Percentiles rank a stretch among this genome's conserved stretches.
phyloP scores from a whole-genome alignment of 2,888 invertebrate species.

The Alentia gelatinosa region DNA sequence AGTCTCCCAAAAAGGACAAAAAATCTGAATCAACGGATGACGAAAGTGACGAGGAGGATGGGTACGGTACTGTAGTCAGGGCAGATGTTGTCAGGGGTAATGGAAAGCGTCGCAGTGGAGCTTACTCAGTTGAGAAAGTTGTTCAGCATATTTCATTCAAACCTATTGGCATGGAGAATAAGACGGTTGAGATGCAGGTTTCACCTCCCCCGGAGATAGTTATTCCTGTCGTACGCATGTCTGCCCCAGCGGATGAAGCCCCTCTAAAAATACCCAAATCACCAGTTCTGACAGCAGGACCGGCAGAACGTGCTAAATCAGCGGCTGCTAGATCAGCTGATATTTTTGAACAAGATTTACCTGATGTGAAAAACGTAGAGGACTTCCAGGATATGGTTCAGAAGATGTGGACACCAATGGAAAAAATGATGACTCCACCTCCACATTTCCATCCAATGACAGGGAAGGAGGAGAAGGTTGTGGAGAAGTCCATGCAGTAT shows the following conservation, averaged over 20 bases:
- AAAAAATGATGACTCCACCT: background rate
- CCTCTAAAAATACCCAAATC: background rate
- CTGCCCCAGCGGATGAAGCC: background rate
- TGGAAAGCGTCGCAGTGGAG: background rate
- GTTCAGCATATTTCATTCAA: conserved; percentile 29
- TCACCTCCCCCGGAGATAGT: background rate
- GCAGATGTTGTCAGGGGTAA: background rate
- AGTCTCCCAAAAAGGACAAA: background rate
- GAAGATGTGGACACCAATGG: conserved; percentile 15
- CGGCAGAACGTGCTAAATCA: background rate
- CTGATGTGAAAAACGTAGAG: background rate
- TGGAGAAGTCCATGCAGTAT: background rate
- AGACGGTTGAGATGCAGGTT: background rate
- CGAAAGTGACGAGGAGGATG: conserved; percentile 24
- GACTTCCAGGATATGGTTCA: conserved; percentile 23
- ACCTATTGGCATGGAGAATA: conserved; percentile 29
- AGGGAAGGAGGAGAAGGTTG: background rate
- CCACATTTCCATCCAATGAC: background rate
- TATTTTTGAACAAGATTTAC: no score
- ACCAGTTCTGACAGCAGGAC: background rate
- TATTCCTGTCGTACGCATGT: conserved; percentile 37
- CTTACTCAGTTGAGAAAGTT: conserved; percentile 1
- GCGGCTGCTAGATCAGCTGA: background rate
- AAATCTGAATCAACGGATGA: conserved; percentile 8
- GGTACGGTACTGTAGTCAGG: conserved; percentile 32